Evolutionary conservation across 1,140 invertebrate genomes (phyloP), one percentile per base, ranked within the genome.

Genomic region (Drosophila pseudoananassae): DNA sequence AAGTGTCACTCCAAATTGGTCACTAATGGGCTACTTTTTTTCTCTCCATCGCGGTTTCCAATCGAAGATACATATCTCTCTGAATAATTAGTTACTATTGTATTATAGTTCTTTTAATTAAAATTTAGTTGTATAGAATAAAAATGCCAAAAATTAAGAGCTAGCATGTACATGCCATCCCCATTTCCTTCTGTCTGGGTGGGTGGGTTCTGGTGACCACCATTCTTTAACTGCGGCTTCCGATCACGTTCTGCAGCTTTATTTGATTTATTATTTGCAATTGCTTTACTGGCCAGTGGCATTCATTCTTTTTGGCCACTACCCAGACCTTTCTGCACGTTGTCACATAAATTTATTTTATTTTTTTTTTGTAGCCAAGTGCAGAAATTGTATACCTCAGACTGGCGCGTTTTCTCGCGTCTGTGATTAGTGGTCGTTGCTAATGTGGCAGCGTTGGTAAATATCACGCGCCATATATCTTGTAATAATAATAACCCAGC

Each of bases 201-300:
- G 55, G 27, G 46, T 38, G 25, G 25, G 50, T 15, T 72, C 14
- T 33, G 38, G 53, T 17, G 25, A 40, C 72, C 53, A 65, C 69
- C 51, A 69, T 69, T 69, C 51, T 56, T 69, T 49, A 31, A 69
- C 63, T 38, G 40, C 59, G 52, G 60, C 76, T 82, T 82, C 73
- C 78, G 78, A 82, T 82, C 79, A 82, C 78, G 79, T 82, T 82
- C 56, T 50, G 58, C 74, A 74, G 78, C 58, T 77, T 82, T 82
- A 82, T 77, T 78, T 82, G 79, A 82, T 82, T 82, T 82, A 82
- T 82, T 69, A 63, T 61, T 74, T 68, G 51, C 78, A 76, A 78
- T 74, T 56, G 52, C 55, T 65, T 63, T 47, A 29, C 52, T 52
- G 36, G 12, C 46, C 53, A n/a, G 20, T 47, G 6, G 14, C 12